Conservation (phyloP, 1,140 invertebrate species). For the Aphelenchoides besseyi region DNA sequence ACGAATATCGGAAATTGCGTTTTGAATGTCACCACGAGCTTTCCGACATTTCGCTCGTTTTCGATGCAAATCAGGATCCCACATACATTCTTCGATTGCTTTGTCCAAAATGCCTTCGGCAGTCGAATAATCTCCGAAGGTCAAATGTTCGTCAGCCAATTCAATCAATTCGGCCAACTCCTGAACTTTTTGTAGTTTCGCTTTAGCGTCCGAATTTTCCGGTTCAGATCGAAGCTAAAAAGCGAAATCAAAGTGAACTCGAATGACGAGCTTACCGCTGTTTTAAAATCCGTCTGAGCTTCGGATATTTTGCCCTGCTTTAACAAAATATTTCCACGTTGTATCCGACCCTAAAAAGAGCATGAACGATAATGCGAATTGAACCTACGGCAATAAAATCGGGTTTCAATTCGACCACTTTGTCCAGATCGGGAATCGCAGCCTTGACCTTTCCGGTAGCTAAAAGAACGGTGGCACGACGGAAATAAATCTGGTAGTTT, state of each 20-base stretch:
- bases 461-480: slow-evolving; percentile 87
- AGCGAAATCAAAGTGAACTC: slow-evolving; percentile 5
- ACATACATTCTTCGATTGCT: slow-evolving; percentile 79
- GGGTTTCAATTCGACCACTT: slow-evolving; percentile 84
- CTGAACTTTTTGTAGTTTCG: slow-evolving; percentile 70
- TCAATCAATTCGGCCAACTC: slow-evolving; percentile 71
- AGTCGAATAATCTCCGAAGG: slow-evolving; percentile 70
- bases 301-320: slow-evolving; percentile 71
- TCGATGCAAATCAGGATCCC: slow-evolving; percentile 78
- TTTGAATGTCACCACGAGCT: slow-evolving; percentile 74
- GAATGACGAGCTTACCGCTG: slow-evolving; percentile 70
- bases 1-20: slow-evolving; percentile 84
- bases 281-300: slow-evolving; percentile 72
- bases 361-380: slow-evolving; percentile 11
- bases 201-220: slow-evolving; percentile 73
- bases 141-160: slow-evolving; percentile 71
- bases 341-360: slow-evolving; percentile 72
- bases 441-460: slow-evolving; percentile 91
- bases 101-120: slow-evolving; percentile 73
- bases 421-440: slow-evolving; percentile 85
- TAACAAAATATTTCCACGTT: slow-evolving; percentile 74
- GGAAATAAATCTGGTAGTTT: slow-evolving; percentile 83
- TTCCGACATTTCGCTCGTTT: slow-evolving; percentile 81
- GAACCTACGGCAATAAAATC: slow-evolving; percentile 78
- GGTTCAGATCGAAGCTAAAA: slow-evolving; percentile 74